Base-by-base conservation (phyloP, 2,113 vertebrate species). In the Bubo blakistoni region DNA sequence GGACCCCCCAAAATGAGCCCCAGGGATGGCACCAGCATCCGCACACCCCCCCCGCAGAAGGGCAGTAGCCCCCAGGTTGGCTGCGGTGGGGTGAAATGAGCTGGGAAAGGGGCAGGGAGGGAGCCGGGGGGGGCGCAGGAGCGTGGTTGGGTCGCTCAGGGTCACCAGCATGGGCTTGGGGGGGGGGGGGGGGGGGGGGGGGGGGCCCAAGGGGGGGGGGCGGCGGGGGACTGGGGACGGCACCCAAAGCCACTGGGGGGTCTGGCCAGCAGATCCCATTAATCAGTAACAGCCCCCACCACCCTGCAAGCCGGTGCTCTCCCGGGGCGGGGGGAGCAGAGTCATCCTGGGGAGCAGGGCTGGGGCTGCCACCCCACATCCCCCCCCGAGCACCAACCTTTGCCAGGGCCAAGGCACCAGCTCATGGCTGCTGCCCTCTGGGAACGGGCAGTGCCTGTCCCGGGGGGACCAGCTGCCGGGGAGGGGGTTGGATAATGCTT, bases 71-170 rank as follows among this genome's bases (percentile, higher is more conserved):
- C 38, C 36, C 7, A 3, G 17, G 16, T 25, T 27, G 90, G 57
- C 11, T 5, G 65, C 26, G 10, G 36, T 1, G 61, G 58, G 51
- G 42, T 17, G 3, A 18, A 62, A 65, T 0, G 51, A 49, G 62
- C 16, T 16, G 85, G 51, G 51, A 7, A 13, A 1, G 34, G 52
- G 70, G 42, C 10, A 13, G 36, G 47, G 61, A 13, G 2, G 34
- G 1, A 14, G 6, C 11, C 2, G 7, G 7, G 18, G 25, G 19
- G 29, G 34, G 0, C 10, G 42, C 1, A 10, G 40, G 63, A 29
- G 42, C 2, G 7, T 12, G 57, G 65, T 2, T 22, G 42, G 36
- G 78, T 9, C 32, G 1, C 15, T 49, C 11, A 3, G 61, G 55
- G 81, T 7, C 61, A 40, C 55, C 55, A 19, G 49, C 14, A 16